phyloP scores from a whole-genome alignment of 2,888 invertebrate species.

The Yponomeuta evonymella region DNA sequence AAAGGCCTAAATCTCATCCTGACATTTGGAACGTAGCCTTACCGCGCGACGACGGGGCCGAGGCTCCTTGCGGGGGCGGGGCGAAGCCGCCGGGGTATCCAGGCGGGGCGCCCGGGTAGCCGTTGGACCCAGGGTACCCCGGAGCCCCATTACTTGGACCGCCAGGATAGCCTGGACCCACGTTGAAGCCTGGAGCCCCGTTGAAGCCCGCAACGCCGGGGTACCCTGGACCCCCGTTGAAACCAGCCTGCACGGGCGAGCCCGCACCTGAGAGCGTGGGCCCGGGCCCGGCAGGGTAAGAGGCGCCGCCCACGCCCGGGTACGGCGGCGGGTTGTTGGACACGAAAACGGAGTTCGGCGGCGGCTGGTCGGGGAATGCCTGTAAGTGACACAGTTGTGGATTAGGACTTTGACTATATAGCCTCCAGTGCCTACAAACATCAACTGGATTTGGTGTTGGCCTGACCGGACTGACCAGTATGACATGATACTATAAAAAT shows the following conservation, averaged over 20 bases:
- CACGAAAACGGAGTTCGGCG: slow-evolving; percentile 90
- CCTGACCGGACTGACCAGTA: too few relatives aligned
- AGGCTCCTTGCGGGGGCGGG: background rate
- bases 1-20: background rate
- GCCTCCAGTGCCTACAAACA: too few relatives aligned
- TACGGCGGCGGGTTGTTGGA: slow-evolving; percentile 95
- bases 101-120: background rate
- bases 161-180: slow-evolving; percentile 44
- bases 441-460: too few relatives aligned
- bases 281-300: slow-evolving; percentile 46
- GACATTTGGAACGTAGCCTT: background rate
- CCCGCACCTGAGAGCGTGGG: slow-evolving; percentile 36
- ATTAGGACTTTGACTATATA: background rate
- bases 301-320: slow-evolving; percentile 82
- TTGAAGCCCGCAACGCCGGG: slow-evolving; percentile 81
- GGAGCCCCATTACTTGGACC: slow-evolving; percentile 34
- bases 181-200: slow-evolving; percentile 29
- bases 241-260: slow-evolving; percentile 38
- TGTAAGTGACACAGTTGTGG: slow-evolving; percentile 32
- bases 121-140: slow-evolving; percentile 1
- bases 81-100: background rate
- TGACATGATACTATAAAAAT: too few relatives aligned
- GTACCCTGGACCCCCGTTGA: slow-evolving; percentile 83
- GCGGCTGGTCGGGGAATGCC: slow-evolving; percentile 81
- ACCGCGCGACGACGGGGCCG: slow-evolving; percentile 1